Percentiles rank a stretch among this genome's conserved stretches.
phyloP scores from a whole-genome alignment of 2,113 vertebrate species.

The Danio rerio region GRCz12tu NC_133182.1:40952001-40952500 shows the following conservation, averaged over 20 bases:
- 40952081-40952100: neutral
- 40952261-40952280: constrained; percentile 91
- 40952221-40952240: constrained; percentile 97
- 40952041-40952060: constrained; percentile 23
- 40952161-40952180: constrained; percentile 5
- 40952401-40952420: constrained; percentile 95
- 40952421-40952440: constrained; percentile 94
- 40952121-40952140: neutral
- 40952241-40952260: constrained; percentile 92
- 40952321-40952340: constrained; percentile 96
- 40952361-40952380: constrained; percentile 96
- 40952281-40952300: constrained; percentile 96
- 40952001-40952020: constrained; percentile 42
- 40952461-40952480: neutral
- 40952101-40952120: neutral
- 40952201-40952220: constrained; percentile 97
- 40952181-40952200: constrained; percentile 68
- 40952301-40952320: constrained; percentile 96
- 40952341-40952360: constrained; percentile 98
- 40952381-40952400: constrained; percentile 96
- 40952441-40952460: constrained; percentile 84
- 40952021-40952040: constrained; percentile 39
- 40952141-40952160: neutral
- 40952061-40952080: neutral
- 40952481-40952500: neutral